Percentiles rank a stretch among this genome's conserved stretches.
Evolutionary conservation across 2,888 invertebrate genomes (phyloP).

Genomic region (Cosmia pyralina): DNA sequence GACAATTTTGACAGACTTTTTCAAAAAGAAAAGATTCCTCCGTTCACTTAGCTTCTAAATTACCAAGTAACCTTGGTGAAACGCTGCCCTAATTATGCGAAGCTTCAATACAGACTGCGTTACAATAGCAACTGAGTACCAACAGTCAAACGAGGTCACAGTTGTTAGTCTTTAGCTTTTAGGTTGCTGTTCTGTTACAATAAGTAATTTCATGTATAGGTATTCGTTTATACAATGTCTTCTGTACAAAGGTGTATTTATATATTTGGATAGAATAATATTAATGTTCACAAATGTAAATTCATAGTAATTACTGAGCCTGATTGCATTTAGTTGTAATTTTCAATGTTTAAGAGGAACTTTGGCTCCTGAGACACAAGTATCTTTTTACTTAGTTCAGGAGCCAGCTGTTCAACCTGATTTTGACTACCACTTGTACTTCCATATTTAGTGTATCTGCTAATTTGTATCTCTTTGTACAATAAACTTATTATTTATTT

Average conservation of each 20-base stretch:
- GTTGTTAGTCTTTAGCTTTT: slow-evolving; percentile 19
- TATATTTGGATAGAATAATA: no score
- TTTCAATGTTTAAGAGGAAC: no score
- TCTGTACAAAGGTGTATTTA: neutral
- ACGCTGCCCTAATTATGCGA: slow-evolving; percentile 36
- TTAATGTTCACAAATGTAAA: no score
- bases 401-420: no score
- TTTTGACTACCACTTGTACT: no score
- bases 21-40: neutral
- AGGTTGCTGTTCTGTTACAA: slow-evolving; percentile 9
- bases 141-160: slow-evolving; percentile 49
- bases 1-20: neutral
- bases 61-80: slow-evolving; percentile 18
- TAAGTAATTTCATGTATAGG: neutral
- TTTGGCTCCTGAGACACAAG: no score
- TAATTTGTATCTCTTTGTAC: no score
- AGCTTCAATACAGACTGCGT: slow-evolving; percentile 42
- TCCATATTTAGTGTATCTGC: no score
- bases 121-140: slow-evolving; percentile 54
- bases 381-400: no score
- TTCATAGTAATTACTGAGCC: no score
- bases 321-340: no score
- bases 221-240: neutral
- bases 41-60: neutral
- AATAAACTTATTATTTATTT: no score